Conservation (phyloP, 2,888 invertebrate species). For the Dexiosoma caninum region DNA sequence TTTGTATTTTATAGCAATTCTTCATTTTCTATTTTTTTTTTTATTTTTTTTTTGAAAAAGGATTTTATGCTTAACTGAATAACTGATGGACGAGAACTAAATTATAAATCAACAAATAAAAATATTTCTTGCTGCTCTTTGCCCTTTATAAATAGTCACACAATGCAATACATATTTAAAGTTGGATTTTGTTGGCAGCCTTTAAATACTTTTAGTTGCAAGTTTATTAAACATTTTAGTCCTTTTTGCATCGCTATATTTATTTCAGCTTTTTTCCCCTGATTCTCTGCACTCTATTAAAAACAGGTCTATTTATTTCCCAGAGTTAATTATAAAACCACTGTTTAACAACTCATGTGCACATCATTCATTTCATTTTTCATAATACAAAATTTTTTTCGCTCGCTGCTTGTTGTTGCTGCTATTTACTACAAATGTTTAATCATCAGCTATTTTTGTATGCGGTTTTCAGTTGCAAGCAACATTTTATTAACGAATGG, state of each 20-base stretch:
- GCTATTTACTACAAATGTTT: slow-evolving; percentile 40
- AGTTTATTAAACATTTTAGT: no score
- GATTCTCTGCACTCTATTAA: not conserved
- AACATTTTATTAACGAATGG: slow-evolving; percentile 25
- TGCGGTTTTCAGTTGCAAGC: slow-evolving; percentile 45
- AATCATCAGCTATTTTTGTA: slow-evolving; percentile 61
- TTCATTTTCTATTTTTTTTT: no score
- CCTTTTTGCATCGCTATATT: no score
- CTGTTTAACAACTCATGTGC: slow-evolving; percentile 56
- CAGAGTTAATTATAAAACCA: slow-evolving; percentile 62
- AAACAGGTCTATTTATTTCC: slow-evolving; percentile 48
- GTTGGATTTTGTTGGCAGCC: not conserved
- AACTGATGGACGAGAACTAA: slow-evolving; percentile 24
- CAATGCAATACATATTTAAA: no score
- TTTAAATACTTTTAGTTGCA: not conserved
- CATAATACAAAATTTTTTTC: slow-evolving; percentile 8
- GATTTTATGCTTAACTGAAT: slow-evolving; percentile 51
- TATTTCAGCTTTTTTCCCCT: not conserved
- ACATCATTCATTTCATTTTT: slow-evolving; percentile 34
- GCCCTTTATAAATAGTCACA: no score
- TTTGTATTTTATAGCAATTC: not conserved
- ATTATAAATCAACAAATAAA: slow-evolving; percentile 2
- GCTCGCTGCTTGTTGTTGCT: slow-evolving; percentile 1
- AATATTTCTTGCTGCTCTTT: not conserved
- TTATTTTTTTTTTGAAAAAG: slow-evolving; percentile 1